Percentiles rank a stretch among this genome's conserved stretches.
Conservation (phyloP, 2,797 vertebrate species). For the Malacoctenus gilli region DNA sequence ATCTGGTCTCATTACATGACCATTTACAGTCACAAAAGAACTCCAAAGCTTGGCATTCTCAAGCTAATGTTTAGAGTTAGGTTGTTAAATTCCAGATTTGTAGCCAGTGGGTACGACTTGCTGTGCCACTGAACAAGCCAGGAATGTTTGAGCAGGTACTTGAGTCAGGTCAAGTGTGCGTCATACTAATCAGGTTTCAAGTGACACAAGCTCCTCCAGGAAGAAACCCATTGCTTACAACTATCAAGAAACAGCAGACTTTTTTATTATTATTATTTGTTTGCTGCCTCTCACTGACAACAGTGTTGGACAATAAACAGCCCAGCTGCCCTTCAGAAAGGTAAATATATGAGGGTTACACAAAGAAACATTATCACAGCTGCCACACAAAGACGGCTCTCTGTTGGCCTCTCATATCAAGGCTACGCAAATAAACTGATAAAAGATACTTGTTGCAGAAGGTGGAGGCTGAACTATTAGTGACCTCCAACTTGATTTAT, state of each 20-base stretch:
- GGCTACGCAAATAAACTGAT: conserved; percentile 37
- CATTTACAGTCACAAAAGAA: conserved; percentile 70
- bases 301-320: no score
- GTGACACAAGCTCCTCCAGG: neutral
- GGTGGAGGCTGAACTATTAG: conserved; percentile 45
- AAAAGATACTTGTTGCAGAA: no score
- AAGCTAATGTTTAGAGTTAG: conserved; percentile 41
- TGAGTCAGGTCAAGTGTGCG: neutral
- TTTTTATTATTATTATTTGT: no score
- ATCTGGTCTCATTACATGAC: conserved; percentile 56
- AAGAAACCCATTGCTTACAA: neutral
- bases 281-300: no score
- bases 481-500: conserved; percentile 54
- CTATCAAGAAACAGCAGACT: conserved; percentile 11
- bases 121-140: conserved; percentile 3
- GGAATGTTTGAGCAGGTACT: neutral
- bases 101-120: neutral
- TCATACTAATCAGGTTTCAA: conserved; percentile 8
- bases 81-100: conserved; percentile 26
- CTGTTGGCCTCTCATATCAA: conserved; percentile 34
- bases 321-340: conserved; percentile 33
- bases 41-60: conserved; percentile 44
- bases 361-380: conserved; percentile 39
- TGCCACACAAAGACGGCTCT: conserved; percentile 26
- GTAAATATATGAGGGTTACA: conserved; percentile 29